phyloP scores from a whole-genome alignment of 2,888 invertebrate species.

The Trachelus iudaicus region DNA sequence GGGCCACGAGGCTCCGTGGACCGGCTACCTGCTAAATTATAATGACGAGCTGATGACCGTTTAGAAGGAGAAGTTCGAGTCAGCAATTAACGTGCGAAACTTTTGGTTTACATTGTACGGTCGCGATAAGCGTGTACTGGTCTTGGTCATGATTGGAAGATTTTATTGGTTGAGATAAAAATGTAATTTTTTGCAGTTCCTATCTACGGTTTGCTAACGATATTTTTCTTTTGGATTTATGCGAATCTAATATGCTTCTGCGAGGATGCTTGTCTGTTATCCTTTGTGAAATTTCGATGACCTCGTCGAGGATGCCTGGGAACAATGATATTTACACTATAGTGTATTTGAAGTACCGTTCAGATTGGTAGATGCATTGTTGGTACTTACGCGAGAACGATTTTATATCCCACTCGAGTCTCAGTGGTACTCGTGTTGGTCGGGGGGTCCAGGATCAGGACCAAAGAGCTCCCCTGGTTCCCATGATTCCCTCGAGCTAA shows the following conservation, averaged over 20 bases:
- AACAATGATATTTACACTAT: slow-evolving; percentile 23
- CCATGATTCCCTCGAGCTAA: slow-evolving; percentile 17
- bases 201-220: too few relatives aligned
- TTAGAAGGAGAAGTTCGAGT: slow-evolving; percentile 19
- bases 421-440: slow-evolving; percentile 17
- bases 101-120: neutral
- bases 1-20: slow-evolving; percentile 6
- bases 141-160: neutral
- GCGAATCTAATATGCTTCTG: neutral
- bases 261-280: neutral
- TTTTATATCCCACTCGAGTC: slow-evolving; percentile 27
- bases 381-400: slow-evolving; percentile 8
- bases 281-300: neutral
- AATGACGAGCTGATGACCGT: slow-evolving; percentile 32
- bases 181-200: neutral
- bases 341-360: slow-evolving; percentile 19
- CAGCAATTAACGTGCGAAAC: slow-evolving; percentile 23
- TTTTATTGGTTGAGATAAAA: neutral
- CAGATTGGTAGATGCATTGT: slow-evolving; percentile 14
- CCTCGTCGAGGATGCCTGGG: neutral
- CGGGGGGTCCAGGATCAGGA: slow-evolving; percentile 11
- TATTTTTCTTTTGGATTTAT: too few relatives aligned
- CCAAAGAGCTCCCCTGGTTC: slow-evolving; percentile 24
- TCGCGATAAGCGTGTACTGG: neutral
- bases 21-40: slow-evolving; percentile 35